phyloP scores from a whole-genome alignment of 2,113 vertebrate species.

The Hippopotamus amphibius region DNA sequence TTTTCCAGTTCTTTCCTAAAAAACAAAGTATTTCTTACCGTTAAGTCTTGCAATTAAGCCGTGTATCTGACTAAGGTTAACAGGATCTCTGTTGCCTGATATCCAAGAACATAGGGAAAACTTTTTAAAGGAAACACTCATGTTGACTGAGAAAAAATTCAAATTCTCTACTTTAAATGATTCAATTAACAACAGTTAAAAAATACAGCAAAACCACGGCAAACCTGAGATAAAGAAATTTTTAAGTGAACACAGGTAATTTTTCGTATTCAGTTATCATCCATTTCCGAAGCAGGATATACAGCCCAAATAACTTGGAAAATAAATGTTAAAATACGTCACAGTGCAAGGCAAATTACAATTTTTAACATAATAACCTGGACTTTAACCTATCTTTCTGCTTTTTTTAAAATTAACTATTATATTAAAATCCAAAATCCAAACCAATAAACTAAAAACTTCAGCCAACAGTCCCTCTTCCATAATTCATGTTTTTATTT shows the following conservation, averaged over 20 bases:
- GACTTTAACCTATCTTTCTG: background rate
- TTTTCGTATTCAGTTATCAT: background rate
- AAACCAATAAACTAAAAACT: conserved; percentile 30
- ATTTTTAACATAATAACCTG: background rate
- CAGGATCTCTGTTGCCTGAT: background rate
- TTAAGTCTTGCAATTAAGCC: conserved; percentile 53
- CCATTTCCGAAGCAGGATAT: background rate
- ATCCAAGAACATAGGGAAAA: background rate
- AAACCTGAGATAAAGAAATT: background rate
- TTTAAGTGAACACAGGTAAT: conserved; percentile 9
- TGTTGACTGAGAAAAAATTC: background rate
- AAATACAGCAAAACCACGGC: background rate
- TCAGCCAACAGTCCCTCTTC: background rate
- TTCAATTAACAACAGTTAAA: background rate
- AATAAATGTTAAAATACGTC: background rate
- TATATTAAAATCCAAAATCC: conserved; percentile 13
- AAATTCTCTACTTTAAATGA: background rate
- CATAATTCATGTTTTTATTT: background rate
- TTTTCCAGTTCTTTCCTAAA: conserved; percentile 95
- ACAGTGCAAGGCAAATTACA: background rate
- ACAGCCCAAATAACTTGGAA: background rate
- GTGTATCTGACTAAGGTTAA: background rate
- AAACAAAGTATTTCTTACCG: conserved; percentile 56
- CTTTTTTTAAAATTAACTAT: conserved; percentile 24
- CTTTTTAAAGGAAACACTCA: background rate